These are phyloP conservation scores for Teleogryllus occipitalis DNA, from an alignment of 1,140 invertebrate genomes.

Conservation along the genomic window DNA sequence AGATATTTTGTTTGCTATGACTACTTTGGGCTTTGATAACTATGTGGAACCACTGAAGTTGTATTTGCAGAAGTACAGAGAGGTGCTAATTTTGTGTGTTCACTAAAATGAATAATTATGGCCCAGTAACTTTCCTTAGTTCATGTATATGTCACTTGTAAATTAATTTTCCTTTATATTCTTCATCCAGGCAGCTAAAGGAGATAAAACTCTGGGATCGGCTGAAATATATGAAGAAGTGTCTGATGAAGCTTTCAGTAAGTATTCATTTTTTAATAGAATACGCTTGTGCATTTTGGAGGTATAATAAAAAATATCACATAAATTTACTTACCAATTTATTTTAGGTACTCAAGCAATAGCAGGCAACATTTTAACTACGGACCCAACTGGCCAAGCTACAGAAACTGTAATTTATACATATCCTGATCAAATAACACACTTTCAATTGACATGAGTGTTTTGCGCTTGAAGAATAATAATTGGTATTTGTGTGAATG, in stretches of 20 bases:
- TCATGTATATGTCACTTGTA: background rate
- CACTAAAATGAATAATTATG: background rate
- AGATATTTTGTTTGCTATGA: conserved; percentile 95
- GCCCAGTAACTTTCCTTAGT: no score
- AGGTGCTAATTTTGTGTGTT: conserved; percentile 42
- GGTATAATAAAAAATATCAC: background rate
- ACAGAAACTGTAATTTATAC: conserved; percentile 20
- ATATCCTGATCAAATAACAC: conserved; percentile 21
- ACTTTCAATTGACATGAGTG: conserved; percentile 14
- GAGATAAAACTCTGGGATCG: conserved; percentile 15
- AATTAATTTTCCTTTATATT: no score
- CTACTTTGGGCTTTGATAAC: conserved; percentile 94
- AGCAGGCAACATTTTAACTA: conserved; percentile 19
- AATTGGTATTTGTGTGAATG: no score
- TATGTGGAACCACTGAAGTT: conserved; percentile 95
- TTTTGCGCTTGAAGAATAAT: background rate
- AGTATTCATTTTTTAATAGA: background rate
- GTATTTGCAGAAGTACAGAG: conserved; percentile 95
- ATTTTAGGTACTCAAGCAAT: conserved; percentile 18
- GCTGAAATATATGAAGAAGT: conserved; percentile 19
- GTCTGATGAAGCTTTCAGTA: conserved; percentile 17
- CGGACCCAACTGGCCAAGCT: conserved; percentile 19
- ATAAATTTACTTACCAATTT: background rate
- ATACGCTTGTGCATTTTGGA: background rate
- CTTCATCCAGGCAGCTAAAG: conserved; percentile 15